Base-by-base conservation (phyloP, 2,888 invertebrate genomes). In the Drosophila kuntzei region DNA sequence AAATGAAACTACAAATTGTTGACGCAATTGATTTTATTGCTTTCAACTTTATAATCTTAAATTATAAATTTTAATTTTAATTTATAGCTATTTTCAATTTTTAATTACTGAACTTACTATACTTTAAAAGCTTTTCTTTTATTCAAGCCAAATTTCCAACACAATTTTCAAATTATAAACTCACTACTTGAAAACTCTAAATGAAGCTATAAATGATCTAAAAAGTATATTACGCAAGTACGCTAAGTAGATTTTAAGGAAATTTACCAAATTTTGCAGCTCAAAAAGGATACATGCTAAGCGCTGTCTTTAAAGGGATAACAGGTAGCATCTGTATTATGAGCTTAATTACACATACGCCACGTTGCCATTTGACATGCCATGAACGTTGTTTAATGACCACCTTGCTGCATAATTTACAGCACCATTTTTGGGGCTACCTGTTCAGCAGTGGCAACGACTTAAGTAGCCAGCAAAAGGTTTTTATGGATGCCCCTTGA, bases 321-420 rank as follows among this genome's bases (percentile, higher is more conserved):
- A 43, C 41, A 54, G 32, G 41, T 32, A 65, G 57, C 68, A 58
- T 53, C 32, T 74, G 60, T 71, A 61, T 82, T 73, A 69, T 57
- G 60, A 51, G 82, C 66, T 84, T 84, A 87, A 83, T 87, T 87
- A 79, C 87, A 67, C 79, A 87, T 77, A 81, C 73, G 85, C 79
- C 66, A 68, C 39, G 65, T 49, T 49, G 57, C 67, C 76, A 58
- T 74, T 76, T 76, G 85, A 79, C 82, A 81, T 75, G 55, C 32
- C 22, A 55, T 32, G 44, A 44, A 55, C 32, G 32, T 55, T 36
- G 36, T 80, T 83, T 88, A 88, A 88, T 71, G 79, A 58, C 70
- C 81, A 74, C 66, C 74, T 59, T 49, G 57, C 43, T 82, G 85
- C 81, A 85, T 85, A 79, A 88, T 80, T 88, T 83, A 85, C 69